Conservation (phyloP, 2,113 vertebrate species). For the Ardeotis arabs region DNA sequence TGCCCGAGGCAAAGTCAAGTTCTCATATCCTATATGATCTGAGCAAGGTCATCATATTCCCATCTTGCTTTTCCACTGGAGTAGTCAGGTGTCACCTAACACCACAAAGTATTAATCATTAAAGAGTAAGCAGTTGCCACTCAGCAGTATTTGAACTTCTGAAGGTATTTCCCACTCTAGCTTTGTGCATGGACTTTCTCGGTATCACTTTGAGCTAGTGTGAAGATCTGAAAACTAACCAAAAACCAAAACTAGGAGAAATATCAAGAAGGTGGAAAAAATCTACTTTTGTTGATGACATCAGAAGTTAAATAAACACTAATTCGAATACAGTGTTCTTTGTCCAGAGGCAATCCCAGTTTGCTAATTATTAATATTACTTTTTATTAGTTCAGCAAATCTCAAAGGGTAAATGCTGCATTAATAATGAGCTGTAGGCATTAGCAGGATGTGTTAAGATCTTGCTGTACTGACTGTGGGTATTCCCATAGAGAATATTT, state of each 20-base stretch:
- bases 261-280: background rate
- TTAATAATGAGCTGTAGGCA: background rate
- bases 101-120: no score
- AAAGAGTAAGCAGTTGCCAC: background rate
- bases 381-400: conserved; percentile 28
- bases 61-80: background rate
- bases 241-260: background rate
- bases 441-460: background rate
- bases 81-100: background rate
- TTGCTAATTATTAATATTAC: background rate
- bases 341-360: background rate
- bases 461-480: background rate
- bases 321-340: background rate
- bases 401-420: background rate
- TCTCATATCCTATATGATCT: background rate
- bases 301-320: background rate
- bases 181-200: background rate
- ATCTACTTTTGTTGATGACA: background rate
- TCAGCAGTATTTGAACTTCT: background rate
- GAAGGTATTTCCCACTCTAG: background rate
- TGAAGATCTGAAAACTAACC: background rate
- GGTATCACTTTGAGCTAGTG: background rate
- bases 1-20: background rate
- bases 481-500: background rate
- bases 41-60: background rate